phyloP scores from a whole-genome alignment of 1,140 invertebrate genomes.

The Parasteatoda tepidariorum region DNA sequence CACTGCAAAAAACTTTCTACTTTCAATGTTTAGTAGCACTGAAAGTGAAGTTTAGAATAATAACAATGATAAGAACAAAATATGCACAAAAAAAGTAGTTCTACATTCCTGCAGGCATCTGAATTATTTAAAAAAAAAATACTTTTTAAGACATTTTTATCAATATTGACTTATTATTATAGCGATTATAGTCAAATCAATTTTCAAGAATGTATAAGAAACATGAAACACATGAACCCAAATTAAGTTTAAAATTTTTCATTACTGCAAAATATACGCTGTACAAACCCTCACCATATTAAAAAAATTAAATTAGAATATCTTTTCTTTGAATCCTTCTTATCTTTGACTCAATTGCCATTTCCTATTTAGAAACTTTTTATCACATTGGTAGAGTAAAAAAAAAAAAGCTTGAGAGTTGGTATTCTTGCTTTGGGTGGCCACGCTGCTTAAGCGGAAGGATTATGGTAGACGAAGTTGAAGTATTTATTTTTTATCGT shows the following conservation, averaged over 20 bases:
- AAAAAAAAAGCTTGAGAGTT: background rate
- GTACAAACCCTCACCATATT: no score
- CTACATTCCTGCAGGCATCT: conserved; percentile 46
- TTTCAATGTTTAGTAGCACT: conserved; percentile 41
- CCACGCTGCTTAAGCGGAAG: conserved; percentile 9
- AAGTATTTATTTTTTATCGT: conserved; percentile 16
- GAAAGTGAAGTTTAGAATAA: conserved; percentile 17
- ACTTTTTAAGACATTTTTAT: no score
- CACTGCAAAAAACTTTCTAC: conserved; percentile 52
- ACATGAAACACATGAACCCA: no score
- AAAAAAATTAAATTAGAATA: conserved; percentile 38
- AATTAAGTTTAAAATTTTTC: no score
- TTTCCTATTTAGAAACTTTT: background rate
- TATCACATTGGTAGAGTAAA: background rate
- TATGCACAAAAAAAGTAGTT: conserved; percentile 5
- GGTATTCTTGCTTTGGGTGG: no score
- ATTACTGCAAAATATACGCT: no score
- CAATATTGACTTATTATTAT: no score
- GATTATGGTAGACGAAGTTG: conserved; percentile 3
- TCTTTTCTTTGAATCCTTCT: background rate
- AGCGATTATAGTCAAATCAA: no score
- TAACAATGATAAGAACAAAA: conserved; percentile 11
- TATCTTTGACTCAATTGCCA: conserved; percentile 1
- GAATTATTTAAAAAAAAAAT: no score
- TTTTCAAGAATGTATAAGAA: no score